Conservation (phyloP, 2,888 invertebrate species). For the Microplitis manilae region DNA sequence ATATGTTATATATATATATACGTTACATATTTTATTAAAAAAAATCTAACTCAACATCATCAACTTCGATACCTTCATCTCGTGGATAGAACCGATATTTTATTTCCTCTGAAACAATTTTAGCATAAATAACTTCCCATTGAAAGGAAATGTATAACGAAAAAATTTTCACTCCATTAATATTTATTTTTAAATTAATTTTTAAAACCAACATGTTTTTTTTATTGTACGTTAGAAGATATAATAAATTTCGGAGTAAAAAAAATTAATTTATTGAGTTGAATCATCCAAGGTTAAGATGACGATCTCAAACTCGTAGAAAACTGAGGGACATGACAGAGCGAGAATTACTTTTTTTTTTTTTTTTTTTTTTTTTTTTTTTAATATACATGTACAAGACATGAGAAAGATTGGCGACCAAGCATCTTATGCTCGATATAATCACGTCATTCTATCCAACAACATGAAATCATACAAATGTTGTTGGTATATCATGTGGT, state of each 20-base stretch:
- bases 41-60: background rate
- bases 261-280: background rate
- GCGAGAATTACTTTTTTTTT: background rate
- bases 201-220: background rate
- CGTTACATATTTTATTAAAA: background rate
- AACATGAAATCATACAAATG: slow-evolving; percentile 7
- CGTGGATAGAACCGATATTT: background rate
- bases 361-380: background rate
- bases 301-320: background rate
- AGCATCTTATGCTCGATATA: background rate
- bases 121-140: background rate
- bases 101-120: background rate
- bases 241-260: background rate
- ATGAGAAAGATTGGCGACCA: background rate
- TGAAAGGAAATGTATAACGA: background rate
- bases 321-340: background rate
- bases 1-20: slow-evolving; percentile 6
- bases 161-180: background rate
- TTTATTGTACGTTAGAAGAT: background rate
- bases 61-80: background rate
- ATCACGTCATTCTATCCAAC: slow-evolving; percentile 16
- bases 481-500: background rate
- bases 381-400: background rate
- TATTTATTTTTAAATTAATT: background rate
- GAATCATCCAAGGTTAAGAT: slow-evolving; percentile 20